phyloP scores from a whole-genome alignment of 2,113 vertebrate species.

The Psittacula cyanocephala region DNA sequence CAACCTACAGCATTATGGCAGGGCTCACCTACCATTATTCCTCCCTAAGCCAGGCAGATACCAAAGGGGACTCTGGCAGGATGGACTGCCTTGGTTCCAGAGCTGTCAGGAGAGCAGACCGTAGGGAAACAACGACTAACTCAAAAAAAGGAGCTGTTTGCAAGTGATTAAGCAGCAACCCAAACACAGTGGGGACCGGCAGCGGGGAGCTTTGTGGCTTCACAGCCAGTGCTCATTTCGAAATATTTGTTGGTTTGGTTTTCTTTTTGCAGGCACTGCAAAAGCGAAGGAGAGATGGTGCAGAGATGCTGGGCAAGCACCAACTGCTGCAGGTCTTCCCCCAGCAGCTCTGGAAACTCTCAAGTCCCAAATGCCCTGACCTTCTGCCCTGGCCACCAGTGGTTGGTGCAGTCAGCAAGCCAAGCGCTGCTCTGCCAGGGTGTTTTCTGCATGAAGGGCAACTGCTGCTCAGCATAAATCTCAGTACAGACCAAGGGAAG shows the following conservation, averaged over 20 bases:
- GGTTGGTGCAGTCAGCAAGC: rapidly evolving
- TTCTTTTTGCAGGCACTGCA: neutral
- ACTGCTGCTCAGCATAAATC: neutral
- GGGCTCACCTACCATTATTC: neutral
- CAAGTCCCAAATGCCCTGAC: neutral
- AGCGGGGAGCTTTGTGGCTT: neutral
- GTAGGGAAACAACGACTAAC: neutral
- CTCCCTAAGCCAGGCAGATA: neutral
- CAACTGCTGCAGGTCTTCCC: neutral
- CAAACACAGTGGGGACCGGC: neutral
- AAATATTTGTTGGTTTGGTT: neutral
- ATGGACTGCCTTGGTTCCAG: neutral
- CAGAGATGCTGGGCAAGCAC: neutral
- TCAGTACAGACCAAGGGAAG: neutral
- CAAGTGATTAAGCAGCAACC: neutral
- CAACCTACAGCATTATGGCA: neutral
- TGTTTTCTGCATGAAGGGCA: neutral
- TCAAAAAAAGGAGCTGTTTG: constrained; percentile 7
- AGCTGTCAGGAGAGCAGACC: neutral
- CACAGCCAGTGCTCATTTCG: neutral
- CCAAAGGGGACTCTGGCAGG: rapidly evolving
- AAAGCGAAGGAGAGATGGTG: neutral
- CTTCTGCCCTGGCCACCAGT: neutral
- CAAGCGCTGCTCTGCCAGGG: neutral
- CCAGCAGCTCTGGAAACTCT: neutral